Conservation (phyloP, 1,140 invertebrate species). For the Orius insidiosus region DNA sequence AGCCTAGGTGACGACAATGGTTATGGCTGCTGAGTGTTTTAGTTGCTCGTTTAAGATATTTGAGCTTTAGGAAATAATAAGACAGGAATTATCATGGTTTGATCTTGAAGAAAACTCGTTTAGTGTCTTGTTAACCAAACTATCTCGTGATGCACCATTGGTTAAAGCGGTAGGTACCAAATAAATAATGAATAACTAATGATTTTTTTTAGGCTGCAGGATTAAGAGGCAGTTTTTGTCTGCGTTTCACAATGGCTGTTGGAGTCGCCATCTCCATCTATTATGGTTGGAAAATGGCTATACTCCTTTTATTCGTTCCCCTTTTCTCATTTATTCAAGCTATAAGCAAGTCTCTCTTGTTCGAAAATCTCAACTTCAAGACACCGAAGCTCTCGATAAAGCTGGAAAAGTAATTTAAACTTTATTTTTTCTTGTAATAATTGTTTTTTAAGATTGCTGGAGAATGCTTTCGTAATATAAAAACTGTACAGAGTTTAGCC, state of each 20-base stretch:
- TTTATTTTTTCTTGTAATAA: background rate
- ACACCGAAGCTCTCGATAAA: slow-evolving; percentile 35
- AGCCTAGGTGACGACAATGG: background rate
- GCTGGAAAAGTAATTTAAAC: slow-evolving; percentile 37
- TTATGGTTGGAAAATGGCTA: slow-evolving; percentile 76
- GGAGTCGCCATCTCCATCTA: slow-evolving; percentile 63
- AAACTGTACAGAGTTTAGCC: background rate
- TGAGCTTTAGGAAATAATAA: slow-evolving; percentile 3
- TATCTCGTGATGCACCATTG: slow-evolving; percentile 54
- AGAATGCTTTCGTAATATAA: slow-evolving; percentile 62
- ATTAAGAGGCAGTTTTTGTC: background rate
- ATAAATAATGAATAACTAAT: background rate
- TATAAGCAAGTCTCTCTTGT: background rate
- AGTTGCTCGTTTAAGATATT: background rate
- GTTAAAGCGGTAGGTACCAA: slow-evolving; percentile 52
- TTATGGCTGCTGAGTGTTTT: background rate
- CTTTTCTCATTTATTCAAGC: slow-evolving; percentile 39
- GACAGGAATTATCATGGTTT: slow-evolving; percentile 42
- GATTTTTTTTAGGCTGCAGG: background rate
- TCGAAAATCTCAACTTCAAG: background rate
- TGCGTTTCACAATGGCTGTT: slow-evolving; percentile 41
- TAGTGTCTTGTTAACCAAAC: slow-evolving; percentile 44
- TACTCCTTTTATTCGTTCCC: slow-evolving; percentile 72
- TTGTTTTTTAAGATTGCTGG: slow-evolving; percentile 12
- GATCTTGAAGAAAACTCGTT: slow-evolving; percentile 48